These are phyloP conservation scores for Pogonophryne albipinna DNA, from an alignment of 2,797 vertebrate genomes.

Conservation along the genomic window DNA sequence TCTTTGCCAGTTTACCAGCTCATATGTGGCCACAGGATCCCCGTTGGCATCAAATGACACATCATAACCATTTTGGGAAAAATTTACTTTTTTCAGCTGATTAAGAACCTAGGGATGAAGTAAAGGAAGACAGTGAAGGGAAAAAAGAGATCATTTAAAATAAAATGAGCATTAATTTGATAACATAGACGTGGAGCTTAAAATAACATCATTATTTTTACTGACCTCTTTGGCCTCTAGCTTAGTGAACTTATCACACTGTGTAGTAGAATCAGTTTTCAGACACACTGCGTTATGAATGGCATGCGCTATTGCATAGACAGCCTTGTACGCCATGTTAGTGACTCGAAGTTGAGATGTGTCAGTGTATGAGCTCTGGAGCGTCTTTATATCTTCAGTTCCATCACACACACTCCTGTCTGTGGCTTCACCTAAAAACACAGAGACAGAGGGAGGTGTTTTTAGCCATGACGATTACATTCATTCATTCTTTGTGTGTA, in stretches of 20 bases:
- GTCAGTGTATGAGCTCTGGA: conserved; percentile 73
- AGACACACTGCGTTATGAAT: conserved; percentile 72
- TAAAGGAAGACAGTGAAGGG: not conserved
- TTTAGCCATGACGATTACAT: no score
- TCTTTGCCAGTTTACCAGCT: no score
- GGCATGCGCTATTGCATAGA: conserved; percentile 52
- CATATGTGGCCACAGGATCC: conserved; percentile 70
- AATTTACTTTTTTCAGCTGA: conserved; percentile 73
- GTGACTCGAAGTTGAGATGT: conserved; percentile 77
- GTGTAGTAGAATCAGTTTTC: conserved; percentile 28
- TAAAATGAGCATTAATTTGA: accelerated
- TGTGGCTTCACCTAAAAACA: no score
- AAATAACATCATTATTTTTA: not conserved
- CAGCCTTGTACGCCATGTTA: conserved; percentile 83
- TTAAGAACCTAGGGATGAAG: conserved; percentile 61
- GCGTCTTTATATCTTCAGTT: conserved; percentile 20
- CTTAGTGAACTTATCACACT: conserved; percentile 57
- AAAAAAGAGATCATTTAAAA: accelerated
- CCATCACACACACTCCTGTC: no score
- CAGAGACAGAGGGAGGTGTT: no score
- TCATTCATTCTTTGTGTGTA: not conserved
- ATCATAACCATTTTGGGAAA: conserved; percentile 73
- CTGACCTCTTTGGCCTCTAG: conserved; percentile 71
- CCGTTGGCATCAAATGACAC: no score
- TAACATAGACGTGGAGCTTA: not conserved